phyloP scores from a whole-genome alignment of 1,140 invertebrate genomes.

The Aphidius gifuensis region DNA sequence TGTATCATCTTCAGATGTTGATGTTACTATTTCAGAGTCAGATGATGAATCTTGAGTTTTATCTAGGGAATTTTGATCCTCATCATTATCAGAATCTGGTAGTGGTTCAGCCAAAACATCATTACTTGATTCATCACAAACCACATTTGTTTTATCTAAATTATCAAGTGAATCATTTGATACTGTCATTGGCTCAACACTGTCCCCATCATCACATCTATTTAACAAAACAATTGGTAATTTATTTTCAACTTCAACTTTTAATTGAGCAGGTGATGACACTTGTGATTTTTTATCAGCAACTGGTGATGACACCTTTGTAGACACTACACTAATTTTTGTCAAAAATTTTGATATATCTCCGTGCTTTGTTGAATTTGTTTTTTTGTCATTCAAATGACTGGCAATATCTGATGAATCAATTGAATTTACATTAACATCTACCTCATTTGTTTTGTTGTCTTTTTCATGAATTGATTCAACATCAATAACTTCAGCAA shows the following conservation, averaged over 20 bases:
- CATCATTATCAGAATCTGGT: constrained; percentile 14
- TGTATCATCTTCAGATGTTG: constrained; percentile 22
- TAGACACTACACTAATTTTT: constrained; percentile 18
- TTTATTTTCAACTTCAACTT: not conserved
- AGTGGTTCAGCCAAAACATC: not conserved
- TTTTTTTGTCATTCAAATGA: constrained; percentile 26
- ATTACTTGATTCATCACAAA: constrained; percentile 9
- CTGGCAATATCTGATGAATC: not conserved
- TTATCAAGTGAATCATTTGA: not conserved
- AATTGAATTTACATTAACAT: not conserved
- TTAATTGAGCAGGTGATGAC: no score
- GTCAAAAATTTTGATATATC: constrained; percentile 41
- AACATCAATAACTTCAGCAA: not conserved
- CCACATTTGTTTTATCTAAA: not conserved
- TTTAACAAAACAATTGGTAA: not conserved
- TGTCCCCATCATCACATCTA: constrained; percentile 2
- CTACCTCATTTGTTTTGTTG: not conserved
- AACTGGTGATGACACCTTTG: not conserved
- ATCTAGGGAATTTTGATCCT: constrained; percentile 18
- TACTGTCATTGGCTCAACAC: not conserved
- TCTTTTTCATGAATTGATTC: constrained; percentile 1
- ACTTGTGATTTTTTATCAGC: not conserved
- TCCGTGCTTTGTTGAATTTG: constrained; percentile 29
- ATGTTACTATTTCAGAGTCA: constrained; percentile 14
- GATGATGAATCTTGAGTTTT: not conserved